Conservation (phyloP, 1,140 invertebrate genomes). For the Drosophila nikananu region DNA sequence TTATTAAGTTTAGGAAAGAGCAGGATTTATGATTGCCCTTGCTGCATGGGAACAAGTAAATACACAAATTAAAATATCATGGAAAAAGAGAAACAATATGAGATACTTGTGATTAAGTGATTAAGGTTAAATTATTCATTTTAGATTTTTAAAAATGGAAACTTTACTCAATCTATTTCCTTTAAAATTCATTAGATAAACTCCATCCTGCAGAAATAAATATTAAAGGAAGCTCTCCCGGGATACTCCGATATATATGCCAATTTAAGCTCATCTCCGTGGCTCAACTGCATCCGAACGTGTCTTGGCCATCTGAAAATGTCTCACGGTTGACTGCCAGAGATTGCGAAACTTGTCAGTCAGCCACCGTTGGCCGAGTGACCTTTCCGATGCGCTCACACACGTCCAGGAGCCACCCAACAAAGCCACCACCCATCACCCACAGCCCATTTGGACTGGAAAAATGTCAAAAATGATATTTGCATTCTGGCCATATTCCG, state of each 20-base stretch:
- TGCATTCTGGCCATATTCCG: slow-evolving; percentile 49
- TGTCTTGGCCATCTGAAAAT: slow-evolving; percentile 30
- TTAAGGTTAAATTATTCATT: background rate
- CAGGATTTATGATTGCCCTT: background rate
- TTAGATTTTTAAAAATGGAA: background rate
- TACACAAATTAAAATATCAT: background rate
- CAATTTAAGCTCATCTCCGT: slow-evolving; percentile 1
- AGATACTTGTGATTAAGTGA: background rate
- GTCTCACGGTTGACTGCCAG: slow-evolving; percentile 29
- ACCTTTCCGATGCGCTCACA: slow-evolving; percentile 14
- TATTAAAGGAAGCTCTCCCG: background rate
- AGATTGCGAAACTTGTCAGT: slow-evolving; percentile 36
- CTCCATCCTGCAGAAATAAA: background rate
- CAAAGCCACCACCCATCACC: background rate
- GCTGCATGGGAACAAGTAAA: too few relatives aligned
- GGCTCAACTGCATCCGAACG: background rate
- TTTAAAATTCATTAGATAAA: too few relatives aligned
- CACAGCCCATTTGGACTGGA: slow-evolving; percentile 30
- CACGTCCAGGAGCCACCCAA: background rate
- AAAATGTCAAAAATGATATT: slow-evolving; percentile 72
- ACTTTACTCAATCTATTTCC: background rate
- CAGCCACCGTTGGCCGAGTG: slow-evolving; percentile 8
- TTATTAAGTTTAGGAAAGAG: background rate
- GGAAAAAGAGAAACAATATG: background rate
- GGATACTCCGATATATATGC: background rate